phyloP scores from a whole-genome alignment of 2,888 invertebrate genomes.

The Sarcophaga subvicina region DNA sequence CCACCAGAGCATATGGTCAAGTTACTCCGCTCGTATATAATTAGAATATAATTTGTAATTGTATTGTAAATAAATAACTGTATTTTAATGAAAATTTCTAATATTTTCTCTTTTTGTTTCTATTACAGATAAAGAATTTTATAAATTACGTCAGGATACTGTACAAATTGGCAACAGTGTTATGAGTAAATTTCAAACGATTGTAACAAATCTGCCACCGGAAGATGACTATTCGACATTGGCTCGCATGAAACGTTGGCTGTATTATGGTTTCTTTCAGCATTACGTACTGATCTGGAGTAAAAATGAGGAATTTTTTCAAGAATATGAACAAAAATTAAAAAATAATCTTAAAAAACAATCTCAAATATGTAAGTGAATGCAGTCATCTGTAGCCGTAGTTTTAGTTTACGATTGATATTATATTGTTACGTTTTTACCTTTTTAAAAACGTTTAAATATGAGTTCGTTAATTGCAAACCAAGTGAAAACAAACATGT shows the following conservation, averaged over 20 bases:
- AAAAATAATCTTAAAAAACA: conserved; percentile 55
- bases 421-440: no score
- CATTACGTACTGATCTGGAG: conserved; percentile 56
- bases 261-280: conserved; percentile 63
- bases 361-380: conserved; percentile 61
- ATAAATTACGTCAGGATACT: conserved; percentile 56
- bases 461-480: no score
- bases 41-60: no score
- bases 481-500: no score
- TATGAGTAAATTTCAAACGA: conserved; percentile 62
- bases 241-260: conserved; percentile 61
- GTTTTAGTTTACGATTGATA: background rate
- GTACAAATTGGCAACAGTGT: conserved; percentile 54
- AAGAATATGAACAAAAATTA: conserved; percentile 58
- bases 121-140: conserved; percentile 61
- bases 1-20: no score
- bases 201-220: conserved; percentile 46
- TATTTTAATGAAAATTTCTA: background rate
- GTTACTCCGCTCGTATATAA: no score
- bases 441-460: background rate
- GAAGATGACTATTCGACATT: conserved; percentile 50
- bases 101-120: background rate
- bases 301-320: conserved; percentile 58
- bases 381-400: background rate
- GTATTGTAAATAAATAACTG: no score